A percentile compares a stretch with the other conserved stretches of the same genome.
These are phyloP conservation scores for Chaetura pelagica DNA, from an alignment of 2,113 vertebrate genomes.

Conservation along the genomic window DNA sequence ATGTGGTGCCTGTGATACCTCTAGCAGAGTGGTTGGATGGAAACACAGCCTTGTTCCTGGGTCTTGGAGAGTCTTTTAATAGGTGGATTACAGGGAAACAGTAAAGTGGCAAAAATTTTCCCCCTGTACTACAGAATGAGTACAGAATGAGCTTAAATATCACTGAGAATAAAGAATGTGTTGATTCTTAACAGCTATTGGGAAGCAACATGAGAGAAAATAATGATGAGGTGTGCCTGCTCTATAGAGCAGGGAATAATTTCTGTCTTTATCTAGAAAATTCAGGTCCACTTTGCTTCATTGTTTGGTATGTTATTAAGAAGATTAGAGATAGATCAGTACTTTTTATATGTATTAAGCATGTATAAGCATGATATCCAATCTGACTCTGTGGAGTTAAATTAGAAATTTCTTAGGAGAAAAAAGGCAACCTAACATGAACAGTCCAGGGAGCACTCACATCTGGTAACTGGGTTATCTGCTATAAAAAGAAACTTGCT, in stretches of 20 bases:
- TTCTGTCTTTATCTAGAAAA: neutral
- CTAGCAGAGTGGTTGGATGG: neutral
- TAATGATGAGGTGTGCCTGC: neutral
- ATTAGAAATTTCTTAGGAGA: neutral
- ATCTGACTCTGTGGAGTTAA: neutral
- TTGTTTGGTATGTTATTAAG: neutral
- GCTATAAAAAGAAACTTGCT: neutral
- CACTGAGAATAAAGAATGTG: neutral
- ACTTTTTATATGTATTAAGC: neutral
- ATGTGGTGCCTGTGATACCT: neutral
- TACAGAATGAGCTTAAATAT: neutral
- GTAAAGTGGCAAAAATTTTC: neutral
- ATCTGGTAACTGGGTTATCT: neutral
- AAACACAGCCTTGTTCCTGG: neutral
- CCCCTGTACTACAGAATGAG: neutral
- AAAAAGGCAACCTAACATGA: neutral
- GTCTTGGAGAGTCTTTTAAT: neutral
- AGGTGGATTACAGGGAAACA: neutral
- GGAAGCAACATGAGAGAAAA: neutral
- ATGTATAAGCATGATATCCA: neutral
- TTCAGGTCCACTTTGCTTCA: neutral
- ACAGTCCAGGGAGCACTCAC: neutral
- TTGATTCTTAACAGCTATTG: neutral
- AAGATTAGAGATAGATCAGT: neutral
- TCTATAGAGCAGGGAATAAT: neutral